Base-by-base conservation (phyloP, 2,888 invertebrate genomes). In the Zonitis immaculata region DNA sequence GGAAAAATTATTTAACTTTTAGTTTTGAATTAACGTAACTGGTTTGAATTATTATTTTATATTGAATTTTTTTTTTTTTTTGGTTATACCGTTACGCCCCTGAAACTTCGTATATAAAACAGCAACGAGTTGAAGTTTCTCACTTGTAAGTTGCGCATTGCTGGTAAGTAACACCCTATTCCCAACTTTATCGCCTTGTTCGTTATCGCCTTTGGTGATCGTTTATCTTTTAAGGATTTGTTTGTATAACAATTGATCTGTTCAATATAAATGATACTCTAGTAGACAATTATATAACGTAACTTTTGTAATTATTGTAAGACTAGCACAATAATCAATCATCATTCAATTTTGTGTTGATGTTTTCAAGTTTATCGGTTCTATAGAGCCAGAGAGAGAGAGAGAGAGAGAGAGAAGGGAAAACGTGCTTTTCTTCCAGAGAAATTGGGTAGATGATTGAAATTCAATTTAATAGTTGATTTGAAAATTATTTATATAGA, bases 101-200 rank as follows among this genome's bases (percentile, higher is more conserved):
- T 35, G 16, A 5, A 27, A 2, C 3, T 27, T 6, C 25, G 6
- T 27, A 32, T 35, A 35, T 35, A 35, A 35, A 35, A 35, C 18
- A 35, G 35, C 35, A 35, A 16, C 35, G 18, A 35, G 35, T 35
- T 8, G 16, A 43, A 26, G 25, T 25, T 43, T 51, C 42, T 51
- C 45, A 51, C 51, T 49, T 51, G 18, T 35, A 54, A 57, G 57
- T 60, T 60, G 60, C 60, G 60, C 57, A 61, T 59, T 59, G 58
- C 59, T 53, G 61, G 61, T 61, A 59, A 61, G 59, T 61, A 59
- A 56, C 59, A 59, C 59, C 61, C 57, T 52, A 48, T 52, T 55
- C 59, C 52, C 60, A 45, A 59, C 51, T 57, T 59, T 55, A 57
- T 59, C 56, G 56, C 44, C 39, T 52, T 47, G 45, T 44, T 56